Evolutionary conservation across 2,113 vertebrate genomes (phyloP), one percentile per base, ranked within the genome.

Genomic region (Pachypanchax playfairii): DNA sequence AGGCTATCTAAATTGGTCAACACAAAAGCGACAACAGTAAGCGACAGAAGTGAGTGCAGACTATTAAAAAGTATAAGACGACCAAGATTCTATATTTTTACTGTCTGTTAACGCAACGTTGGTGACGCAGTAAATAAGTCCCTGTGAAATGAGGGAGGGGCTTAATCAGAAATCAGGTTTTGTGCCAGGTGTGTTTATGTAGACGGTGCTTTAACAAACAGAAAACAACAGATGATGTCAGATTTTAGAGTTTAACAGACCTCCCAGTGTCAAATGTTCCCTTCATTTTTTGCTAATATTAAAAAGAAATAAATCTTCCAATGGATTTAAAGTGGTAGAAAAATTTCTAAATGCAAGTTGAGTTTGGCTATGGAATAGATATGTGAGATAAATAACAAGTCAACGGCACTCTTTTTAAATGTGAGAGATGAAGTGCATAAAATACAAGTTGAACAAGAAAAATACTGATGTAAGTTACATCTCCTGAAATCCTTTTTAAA

Each of bases 61-160:
- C 70, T 80, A 80, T 85, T 82, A 87, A 84, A 88, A 93, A 86
- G 80, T 87, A 56, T 39, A 20, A 65, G 25, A 54, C 15, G 65
- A 83, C 62, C 41, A 44, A 38, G 51, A 29, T 65, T 91, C 91
- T 86, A 91, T 91, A 91, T 86, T 79, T 36, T 20, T 46, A 71
- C 64, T 73, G 78, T 46, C 60, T 88, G 85, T 91, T 94, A 90
- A 74, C 77, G 88, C 63, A 36, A 62, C 58, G 61, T 67, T 80
- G 83, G 55, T 77, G 84, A 88, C 78, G 68, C 82, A 72, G 90
- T 87, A 92, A 94, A 94, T 90, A 91, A 83, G 76, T 92, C 88
- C 83, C 86, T 73, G 60, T 89, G 91, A 95, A 94, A 94, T 35
- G 85, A 87, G 55, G 43, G 69, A 80, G 82, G 82, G 86, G 87